Evolutionary conservation across 2,888 invertebrate species (phyloP), one percentile per base, ranked within the genome.

Genomic region (Stenodema calcarata): DNA sequence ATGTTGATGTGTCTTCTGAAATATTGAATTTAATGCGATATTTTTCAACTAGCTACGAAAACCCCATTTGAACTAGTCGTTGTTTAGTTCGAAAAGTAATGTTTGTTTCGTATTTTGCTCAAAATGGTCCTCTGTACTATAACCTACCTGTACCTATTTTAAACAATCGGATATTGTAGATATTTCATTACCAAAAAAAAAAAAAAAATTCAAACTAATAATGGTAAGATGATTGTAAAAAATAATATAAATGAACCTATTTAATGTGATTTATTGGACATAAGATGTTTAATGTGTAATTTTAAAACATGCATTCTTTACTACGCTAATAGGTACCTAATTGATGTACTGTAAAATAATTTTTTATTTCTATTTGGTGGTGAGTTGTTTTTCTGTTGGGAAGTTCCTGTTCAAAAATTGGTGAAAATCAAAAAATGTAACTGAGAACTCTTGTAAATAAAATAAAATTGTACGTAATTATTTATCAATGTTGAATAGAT

Each of bases 401-500:
- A 12, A 62, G 18, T 62, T 78, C 78, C 78, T 42, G 78, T 62
- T 18, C 62, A 9, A 27, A 27, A 62, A 18, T 23, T 62, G 62
- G 7, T 35, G 35, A 35, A 35, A 2, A 35, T 35, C 35, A 35
- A 47, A 47, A 47, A 11, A n/a, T 44, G 44, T 44, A 16, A 9
- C 3, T 41, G 75, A 78, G 41, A 41, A 78, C 27, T 78, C 18
- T 27, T 78, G 78, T 78, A 78, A n/a, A 78, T 78, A 78, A 41
- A 73, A 18, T 35, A 0, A 78, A 44, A 44, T 78, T 78, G 27
- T 23, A 78, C 23, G 62, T 62, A 62, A 6, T 76, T 76, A 78
- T 78, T n/a, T 78, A 78, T 78, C 78, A 44, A 78, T 78, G 78
- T 78, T 78, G 78, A 78, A 41, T 78, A 78, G 78, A 78, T 78